Conservation (phyloP, 2,888 invertebrate genomes). For the Gibbula magus region DNA sequence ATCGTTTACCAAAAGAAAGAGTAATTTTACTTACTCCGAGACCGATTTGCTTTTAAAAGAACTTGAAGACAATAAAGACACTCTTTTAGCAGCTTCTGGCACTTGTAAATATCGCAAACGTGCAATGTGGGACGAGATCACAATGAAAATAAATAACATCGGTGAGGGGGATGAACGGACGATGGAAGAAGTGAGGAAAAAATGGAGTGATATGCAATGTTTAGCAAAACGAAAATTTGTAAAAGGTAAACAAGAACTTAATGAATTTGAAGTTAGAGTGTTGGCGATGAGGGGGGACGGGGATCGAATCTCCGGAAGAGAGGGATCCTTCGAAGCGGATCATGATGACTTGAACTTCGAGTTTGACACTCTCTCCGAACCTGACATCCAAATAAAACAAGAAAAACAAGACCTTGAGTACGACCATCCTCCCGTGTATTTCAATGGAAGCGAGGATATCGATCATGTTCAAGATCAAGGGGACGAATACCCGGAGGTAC, state of each 20-base stretch:
- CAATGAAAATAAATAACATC: background rate
- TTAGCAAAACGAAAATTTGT: background rate
- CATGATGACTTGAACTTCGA: background rate
- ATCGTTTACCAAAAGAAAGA: slow-evolving; percentile 1
- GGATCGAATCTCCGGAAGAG: background rate
- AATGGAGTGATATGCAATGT: slow-evolving; percentile 6
- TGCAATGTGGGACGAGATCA: background rate
- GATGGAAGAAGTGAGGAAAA: slow-evolving; percentile 9
- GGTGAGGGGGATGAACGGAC: background rate
- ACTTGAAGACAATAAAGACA: slow-evolving; percentile 2
- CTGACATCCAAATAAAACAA: slow-evolving; percentile 6
- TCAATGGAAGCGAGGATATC: background rate
- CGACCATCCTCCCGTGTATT: background rate
- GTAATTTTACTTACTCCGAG: slow-evolving; percentile 12
- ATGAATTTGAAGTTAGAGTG: background rate
- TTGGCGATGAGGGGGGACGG: background rate
- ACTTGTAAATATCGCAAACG: background rate
- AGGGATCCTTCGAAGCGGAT: background rate
- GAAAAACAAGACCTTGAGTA: background rate
- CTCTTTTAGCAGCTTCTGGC: background rate
- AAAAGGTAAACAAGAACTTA: background rate
- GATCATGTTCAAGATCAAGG: background rate
- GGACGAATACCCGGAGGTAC: slow-evolving; percentile 1
- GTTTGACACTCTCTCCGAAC: background rate
- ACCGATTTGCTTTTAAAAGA: background rate